Base-by-base conservation (phyloP, 2,888 invertebrate genomes). In the Ophion costatus region DNA sequence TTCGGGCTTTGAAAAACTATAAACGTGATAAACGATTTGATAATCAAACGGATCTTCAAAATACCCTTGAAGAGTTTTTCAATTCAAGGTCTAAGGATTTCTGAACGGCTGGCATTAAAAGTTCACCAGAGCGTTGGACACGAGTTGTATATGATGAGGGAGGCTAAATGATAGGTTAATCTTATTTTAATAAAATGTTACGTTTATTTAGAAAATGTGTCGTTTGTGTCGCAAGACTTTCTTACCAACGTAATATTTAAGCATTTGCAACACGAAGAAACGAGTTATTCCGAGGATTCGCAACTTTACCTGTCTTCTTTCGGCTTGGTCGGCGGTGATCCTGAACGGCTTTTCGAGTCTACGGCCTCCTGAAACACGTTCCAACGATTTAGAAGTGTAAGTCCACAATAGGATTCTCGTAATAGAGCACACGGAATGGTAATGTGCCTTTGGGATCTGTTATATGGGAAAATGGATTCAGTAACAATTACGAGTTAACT, bases 281-380 rank as follows among this genome's bases (percentile, higher is more conserved):
- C 6, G 11, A 42, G 10, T 38, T 45, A 61, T 45, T 24, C 1
- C 24, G 17, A 63, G n/a, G 11, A 24, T 24, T 69, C 10, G 17
- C 17, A 14, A 24, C 14, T 17, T 82, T 76, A 86, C 86, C 84
- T 78, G 76, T 82, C 77, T 59, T 69, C 76, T 11, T 82, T 75
- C 29, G 61, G 81, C 66, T 82, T 76, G 57, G 79, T 83, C 17
- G 85, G 87, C 20, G 87, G 75, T 20, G 88, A 84, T 9, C 84
- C 71, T 64, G 87, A 80, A 84, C 87, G 85, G 29, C 82, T 89
- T 59, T 89, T 91, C 1, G 79, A 33, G 59, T 90, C 88, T 42
- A 92, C 85, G 51, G 84, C 86, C 74, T 90, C 88, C 92, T 92
- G 86, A 29, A 91, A 90, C 77, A 83, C 42, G 78, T 29, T 61